Percentiles rank a stretch among this genome's conserved stretches.
Conservation (phyloP, 2,113 vertebrate species). For the Leptodactylus fuscus region DNA sequence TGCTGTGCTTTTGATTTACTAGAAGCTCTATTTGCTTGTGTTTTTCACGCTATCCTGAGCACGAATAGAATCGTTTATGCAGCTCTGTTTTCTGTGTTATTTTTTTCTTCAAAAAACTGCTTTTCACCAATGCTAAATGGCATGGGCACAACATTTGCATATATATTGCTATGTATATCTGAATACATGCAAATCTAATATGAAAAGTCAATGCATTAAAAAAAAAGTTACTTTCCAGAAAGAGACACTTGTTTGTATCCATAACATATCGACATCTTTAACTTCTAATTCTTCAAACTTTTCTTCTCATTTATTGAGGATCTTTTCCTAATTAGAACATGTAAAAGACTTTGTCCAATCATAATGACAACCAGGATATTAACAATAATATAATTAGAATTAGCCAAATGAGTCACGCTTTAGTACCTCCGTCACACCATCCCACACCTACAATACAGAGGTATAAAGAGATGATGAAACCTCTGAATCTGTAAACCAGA, state of each 20-base stretch:
- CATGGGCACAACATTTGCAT: fast-evolving
- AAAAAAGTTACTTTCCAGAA: conserved; percentile 37
- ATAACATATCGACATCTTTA: conserved; percentile 5
- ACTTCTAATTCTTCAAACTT: not conserved
- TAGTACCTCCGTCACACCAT: not conserved
- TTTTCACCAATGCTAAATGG: conserved; percentile 58
- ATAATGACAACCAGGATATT: not conserved
- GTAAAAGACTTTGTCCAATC: not conserved
- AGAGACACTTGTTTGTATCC: conserved; percentile 26
- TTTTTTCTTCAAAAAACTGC: conserved; percentile 52
- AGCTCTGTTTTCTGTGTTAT: conserved; percentile 26
- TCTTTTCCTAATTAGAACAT: not conserved
- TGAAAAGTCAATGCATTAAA: conserved; percentile 32
- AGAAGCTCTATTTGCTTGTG: conserved; percentile 52
- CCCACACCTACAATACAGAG: not conserved
- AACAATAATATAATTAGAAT: not conserved
- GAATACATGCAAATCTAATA: conserved; percentile 24
- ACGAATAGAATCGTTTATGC: conserved; percentile 45
- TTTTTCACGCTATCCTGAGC: conserved; percentile 55
- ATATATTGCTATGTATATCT: not conserved
- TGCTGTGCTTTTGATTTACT: conserved; percentile 58
- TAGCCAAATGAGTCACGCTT: not conserved
- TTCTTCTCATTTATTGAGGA: not conserved
- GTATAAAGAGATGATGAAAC: not conserved
- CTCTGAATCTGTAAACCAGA: not conserved